Evolutionary conservation across 2,113 vertebrate genomes (phyloP), one percentile per base, ranked within the genome.

Genomic region (Lepus europaeus): DNA sequence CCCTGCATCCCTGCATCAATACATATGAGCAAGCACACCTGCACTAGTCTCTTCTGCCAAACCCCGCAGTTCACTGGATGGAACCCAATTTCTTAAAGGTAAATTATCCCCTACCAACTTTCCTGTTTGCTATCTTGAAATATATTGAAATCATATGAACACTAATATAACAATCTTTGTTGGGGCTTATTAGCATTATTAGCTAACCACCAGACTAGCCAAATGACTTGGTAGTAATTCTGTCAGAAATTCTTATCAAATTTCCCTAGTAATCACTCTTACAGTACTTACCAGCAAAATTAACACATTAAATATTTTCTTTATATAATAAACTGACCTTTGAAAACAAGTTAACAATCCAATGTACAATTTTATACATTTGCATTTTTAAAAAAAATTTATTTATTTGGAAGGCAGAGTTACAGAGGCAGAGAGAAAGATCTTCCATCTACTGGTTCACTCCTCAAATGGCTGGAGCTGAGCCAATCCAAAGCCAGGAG

Each of bases 261-360:
- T 72, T 72, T 19, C 45, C 76, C 27, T 73, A 39, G 4, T 25
- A 66, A 78, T 61, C 29, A 51, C 49, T 78, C 36, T 87, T 49
- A 72, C 11, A 74, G 1, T 27, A 59, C 80, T 0, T 87, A 87
- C 70, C 36, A 78, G 39, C 45, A 90, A 87, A 95, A 94, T 64
- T 56, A 92, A 90, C 12, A 39, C 25, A 82, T 27, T 66, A 61
- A 90, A 73, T 22, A 33, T 73, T 81, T 76, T 51, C 69, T 86
- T 92, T 63, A 86, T 27, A 45, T 68, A 79, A 93, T 96, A 95
- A 93, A 72, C 3, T 66, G 16, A 88, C 22, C 68, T 87, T 79
- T 84, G 36, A 86, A 93, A 83, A 78, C 59, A 93, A 89, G 45
- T 73, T 89, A 82, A 70, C 90, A 59, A n/a, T 39, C 64, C 56